phyloP scores from a whole-genome alignment of 2,113 vertebrate genomes.

The Hippocampus zosterae region DNA sequence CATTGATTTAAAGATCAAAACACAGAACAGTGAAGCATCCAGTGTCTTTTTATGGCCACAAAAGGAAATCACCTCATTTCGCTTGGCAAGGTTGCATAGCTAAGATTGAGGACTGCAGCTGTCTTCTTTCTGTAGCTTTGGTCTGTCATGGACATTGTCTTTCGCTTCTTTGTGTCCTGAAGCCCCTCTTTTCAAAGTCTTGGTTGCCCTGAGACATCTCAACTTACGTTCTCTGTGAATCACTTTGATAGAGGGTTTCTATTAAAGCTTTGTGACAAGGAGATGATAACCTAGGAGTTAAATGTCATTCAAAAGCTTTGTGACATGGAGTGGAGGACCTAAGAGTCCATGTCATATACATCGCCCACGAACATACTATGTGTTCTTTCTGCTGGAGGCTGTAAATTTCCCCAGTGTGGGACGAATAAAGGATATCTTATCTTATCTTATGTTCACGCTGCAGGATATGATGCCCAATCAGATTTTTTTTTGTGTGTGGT shows the following conservation, averaged over 20 bases:
- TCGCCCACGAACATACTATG: neutral
- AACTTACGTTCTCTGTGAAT: neutral
- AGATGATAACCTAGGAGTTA: neutral
- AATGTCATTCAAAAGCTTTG: neutral
- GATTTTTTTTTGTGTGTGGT: no score
- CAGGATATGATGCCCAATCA: neutral
- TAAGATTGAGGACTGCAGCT: neutral
- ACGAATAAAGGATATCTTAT: no score
- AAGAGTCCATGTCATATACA: neutral
- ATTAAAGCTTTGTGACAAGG: constrained; percentile 2
- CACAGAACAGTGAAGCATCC: neutral
- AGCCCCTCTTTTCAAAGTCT: neutral
- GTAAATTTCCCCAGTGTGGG: no score
- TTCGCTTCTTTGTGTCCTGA: neutral
- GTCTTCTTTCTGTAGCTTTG: neutral
- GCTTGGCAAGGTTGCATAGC: neutral
- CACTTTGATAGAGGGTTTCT: neutral
- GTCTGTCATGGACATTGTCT: neutral
- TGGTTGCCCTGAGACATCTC: neutral
- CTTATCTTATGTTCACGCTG: no score
- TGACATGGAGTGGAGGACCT: neutral
- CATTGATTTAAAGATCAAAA: neutral
- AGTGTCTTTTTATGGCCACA: neutral
- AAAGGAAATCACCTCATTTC: neutral
- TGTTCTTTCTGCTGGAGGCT: no score